Percentiles rank a stretch among this genome's conserved stretches.
phyloP scores from a whole-genome alignment of 2,113 vertebrate species.

The Pontoporia blainvillei region DNA sequence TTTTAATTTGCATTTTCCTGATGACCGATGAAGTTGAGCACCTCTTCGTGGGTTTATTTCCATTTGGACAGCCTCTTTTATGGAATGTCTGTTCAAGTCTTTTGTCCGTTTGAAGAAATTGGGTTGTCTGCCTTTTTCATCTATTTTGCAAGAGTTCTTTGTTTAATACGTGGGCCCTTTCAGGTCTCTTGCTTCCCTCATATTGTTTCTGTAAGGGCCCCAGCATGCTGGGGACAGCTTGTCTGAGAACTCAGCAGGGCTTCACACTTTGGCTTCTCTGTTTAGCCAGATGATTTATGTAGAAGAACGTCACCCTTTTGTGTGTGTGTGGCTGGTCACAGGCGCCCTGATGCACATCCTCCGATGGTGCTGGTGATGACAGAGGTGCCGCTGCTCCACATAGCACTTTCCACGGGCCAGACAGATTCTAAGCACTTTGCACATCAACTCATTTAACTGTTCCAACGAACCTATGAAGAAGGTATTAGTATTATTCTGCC shows the following conservation, averaged over 20 bases:
- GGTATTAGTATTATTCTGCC: not conserved
- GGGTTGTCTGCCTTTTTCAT: not conserved
- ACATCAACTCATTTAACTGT: not conserved
- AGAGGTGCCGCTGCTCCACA: not conserved
- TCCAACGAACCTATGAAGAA: not conserved
- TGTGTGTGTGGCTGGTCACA: not conserved
- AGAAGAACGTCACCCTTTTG: not conserved
- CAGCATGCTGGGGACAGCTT: not conserved
- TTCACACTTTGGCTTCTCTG: not conserved
- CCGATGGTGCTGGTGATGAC: not conserved
- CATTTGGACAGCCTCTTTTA: not conserved
- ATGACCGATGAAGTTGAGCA: not conserved
- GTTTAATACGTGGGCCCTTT: not conserved
- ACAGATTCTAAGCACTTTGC: not conserved
- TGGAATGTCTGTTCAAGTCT: not conserved
- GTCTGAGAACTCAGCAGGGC: not conserved
- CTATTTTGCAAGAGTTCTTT: not conserved
- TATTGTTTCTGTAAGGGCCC: not conserved
- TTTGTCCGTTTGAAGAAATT: not conserved
- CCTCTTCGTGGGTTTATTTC: not conserved
- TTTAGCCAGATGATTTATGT: not conserved
- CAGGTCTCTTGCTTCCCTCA: not conserved
- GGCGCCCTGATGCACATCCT: not conserved
- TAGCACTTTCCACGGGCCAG: not conserved
- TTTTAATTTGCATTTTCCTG: not conserved